Evolutionary conservation across 2,888 invertebrate species (phyloP).

Genomic region (Coelopa pilipes): DNA sequence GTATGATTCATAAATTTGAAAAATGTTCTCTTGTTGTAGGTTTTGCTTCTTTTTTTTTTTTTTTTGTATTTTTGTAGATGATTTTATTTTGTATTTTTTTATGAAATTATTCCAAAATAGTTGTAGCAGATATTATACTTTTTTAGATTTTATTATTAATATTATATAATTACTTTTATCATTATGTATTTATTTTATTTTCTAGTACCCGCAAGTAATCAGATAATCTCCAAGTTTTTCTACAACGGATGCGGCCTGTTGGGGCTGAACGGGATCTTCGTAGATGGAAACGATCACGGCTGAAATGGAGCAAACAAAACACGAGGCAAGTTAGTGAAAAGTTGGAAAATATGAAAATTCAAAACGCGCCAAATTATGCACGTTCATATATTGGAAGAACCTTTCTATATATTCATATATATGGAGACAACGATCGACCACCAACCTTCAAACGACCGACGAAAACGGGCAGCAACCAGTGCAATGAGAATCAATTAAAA

Average conservation of each 20-base stretch:
- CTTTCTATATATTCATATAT: too few species aligned
- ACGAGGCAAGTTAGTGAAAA: conserved; percentile 35
- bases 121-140: conserved; percentile 57
- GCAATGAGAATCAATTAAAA: conserved; percentile 27
- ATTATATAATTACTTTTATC: conserved; percentile 54
- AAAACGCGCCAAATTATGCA: not conserved
- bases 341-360: conserved; percentile 38
- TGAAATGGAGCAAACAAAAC: conserved; percentile 69
- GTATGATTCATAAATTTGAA: conserved; percentile 6
- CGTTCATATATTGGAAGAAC: not conserved
- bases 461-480: conserved; percentile 15
- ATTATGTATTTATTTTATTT: conserved; percentile 60
- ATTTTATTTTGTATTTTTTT: conserved; percentile 52
- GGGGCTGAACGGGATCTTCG: conserved; percentile 96
- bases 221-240: conserved; percentile 98
- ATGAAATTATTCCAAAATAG: conserved; percentile 59
- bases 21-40: not conserved
- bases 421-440: conserved; percentile 16
- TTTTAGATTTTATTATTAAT: conserved; percentile 50
- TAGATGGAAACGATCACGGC: conserved; percentile 94
- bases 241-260: conserved; percentile 95
- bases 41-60: conserved; percentile 33
- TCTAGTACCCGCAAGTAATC: conserved; percentile 96
- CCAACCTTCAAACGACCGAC: conserved; percentile 28
- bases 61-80: conserved; percentile 44